Base-by-base conservation (phyloP, 2,888 invertebrate species). In the Bimastos eiseni region DNA sequence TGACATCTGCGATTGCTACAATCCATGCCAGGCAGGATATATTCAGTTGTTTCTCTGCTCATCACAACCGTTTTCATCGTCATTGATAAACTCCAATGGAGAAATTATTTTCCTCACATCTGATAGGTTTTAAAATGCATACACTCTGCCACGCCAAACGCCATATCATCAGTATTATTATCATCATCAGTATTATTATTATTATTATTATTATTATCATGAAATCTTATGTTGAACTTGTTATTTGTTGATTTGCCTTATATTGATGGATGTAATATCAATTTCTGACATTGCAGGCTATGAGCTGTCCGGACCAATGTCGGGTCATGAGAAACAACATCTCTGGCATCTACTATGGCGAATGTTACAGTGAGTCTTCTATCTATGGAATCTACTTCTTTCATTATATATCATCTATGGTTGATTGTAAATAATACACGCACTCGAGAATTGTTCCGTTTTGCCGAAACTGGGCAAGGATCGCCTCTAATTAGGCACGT, bases 1-100 rank as follows among this genome's bases (percentile, higher is more conserved):
- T 33, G 90, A 91, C 88, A 90, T 88, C 17, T 91, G 91, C 55
- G 91, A 91, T 36, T 91, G 91, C 38, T 17, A 24, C 33, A 6
- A 70, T 70, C 86, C 86, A 86, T 86, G 86, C 86, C 86, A 86
- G 86, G 86, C 24, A 86, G 70, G 70, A n/a, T 8, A 30, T 70
- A 11, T 41, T 41, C 8, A 11, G 6, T n/a, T 70, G 30, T 70
- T 70, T n/a, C n/a, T 30, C n/a, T n/a, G n/a, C 30, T 17, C 1
- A 4, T 30, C 13, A 24, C 21, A 70, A 13, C 24, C 5, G n/a
- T n/a, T 30, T n/a, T 70, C n/a, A 8, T 17, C 70, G 8, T 70
- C 70, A n/a, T 13, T 70, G 70, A n/a, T 21, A 21, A 49, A 8
- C 30, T n/a, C n/a, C n/a, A 11, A 70, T 11, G 8, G n/a, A 70